Base-by-base conservation (phyloP, 2,113 vertebrate genomes). In the Montifringilla adamsi region DNA sequence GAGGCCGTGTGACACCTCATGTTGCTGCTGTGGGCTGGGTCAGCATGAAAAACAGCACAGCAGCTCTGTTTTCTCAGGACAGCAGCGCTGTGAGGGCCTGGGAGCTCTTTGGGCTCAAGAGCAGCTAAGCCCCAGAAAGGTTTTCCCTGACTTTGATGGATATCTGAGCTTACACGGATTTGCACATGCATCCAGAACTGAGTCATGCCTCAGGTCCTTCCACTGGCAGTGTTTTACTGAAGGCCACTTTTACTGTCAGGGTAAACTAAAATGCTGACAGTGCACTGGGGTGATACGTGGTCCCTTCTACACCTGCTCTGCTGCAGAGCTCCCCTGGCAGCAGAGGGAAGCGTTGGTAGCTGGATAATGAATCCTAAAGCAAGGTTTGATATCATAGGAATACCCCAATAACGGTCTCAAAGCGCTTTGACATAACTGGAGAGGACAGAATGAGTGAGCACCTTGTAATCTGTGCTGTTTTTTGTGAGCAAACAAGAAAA, bases 161-260 rank as follows among this genome's bases (percentile, higher is more conserved):
- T 82, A 56, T 72, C 66, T 85, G 83, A 75, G 46, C 8, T 90
- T 52, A 50, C 31, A 30, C 2, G 15, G 3, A 47, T 64, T 28
- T 17, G 15, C 0, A 0, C 18, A 1, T 15, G 7, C 33, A 1
- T 46, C 50, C 59, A 53, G 64, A 87, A 50, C 2, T 15, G 23
- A 55, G 21, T 14, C 2, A 0, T 49, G 73, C 76, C 73, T 83
- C 19, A 2, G 46, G 46, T 70, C 26, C 52, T 89, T 55, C 56
- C 21, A 31, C 9, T 89, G 66, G 15, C 47, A 80, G 59, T 23
- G 7, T 66, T 43, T 86, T 70, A 23, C 77, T 74, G 3, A 62
- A 69, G n/a, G 18, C 26, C 35, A 12, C 31, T 58, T 88, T n/a
- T 52, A 2, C 20, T 86, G 53, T 31, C 89, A 90, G 70, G 64